These are phyloP conservation scores for Anas capensis DNA, from an alignment of 2,797 vertebrate species.

Conservation along the genomic window DNA sequence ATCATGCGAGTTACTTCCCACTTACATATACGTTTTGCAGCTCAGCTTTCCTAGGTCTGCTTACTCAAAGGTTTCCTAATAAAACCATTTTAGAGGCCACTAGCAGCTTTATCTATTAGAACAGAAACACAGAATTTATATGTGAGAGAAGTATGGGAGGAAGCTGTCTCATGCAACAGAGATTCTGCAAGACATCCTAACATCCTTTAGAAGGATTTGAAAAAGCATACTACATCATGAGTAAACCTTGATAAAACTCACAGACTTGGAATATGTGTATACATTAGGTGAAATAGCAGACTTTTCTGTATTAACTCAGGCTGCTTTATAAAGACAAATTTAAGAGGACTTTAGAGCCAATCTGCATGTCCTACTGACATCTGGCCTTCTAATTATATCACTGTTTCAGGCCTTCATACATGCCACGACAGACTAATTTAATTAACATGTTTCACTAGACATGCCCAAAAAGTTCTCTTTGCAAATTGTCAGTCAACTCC, in stretches of 20 bases:
- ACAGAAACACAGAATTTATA: background rate
- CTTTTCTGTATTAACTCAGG: background rate
- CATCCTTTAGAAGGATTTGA: background rate
- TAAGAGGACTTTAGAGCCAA: background rate
- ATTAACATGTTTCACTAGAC: accelerated
- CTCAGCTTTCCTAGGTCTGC: background rate
- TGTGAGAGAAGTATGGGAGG: background rate
- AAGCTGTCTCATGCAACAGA: background rate
- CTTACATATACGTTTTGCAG: accelerated
- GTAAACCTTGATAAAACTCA: background rate
- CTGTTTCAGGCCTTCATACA: background rate
- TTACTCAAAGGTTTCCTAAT: background rate
- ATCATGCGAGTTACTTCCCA: background rate
- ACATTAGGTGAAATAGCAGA: background rate
- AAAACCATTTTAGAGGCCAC: background rate
- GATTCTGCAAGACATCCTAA: background rate
- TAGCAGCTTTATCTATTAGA: background rate
- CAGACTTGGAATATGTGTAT: background rate
- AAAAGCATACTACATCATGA: background rate
- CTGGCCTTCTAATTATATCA: background rate
- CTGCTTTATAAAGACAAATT: background rate
- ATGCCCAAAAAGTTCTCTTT: background rate
- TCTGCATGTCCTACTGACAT: background rate
- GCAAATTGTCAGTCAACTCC: background rate
- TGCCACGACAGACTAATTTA: background rate